Conservation (phyloP, 1,140 invertebrate genomes). For the Aphelenchoides fujianensis region DNA sequence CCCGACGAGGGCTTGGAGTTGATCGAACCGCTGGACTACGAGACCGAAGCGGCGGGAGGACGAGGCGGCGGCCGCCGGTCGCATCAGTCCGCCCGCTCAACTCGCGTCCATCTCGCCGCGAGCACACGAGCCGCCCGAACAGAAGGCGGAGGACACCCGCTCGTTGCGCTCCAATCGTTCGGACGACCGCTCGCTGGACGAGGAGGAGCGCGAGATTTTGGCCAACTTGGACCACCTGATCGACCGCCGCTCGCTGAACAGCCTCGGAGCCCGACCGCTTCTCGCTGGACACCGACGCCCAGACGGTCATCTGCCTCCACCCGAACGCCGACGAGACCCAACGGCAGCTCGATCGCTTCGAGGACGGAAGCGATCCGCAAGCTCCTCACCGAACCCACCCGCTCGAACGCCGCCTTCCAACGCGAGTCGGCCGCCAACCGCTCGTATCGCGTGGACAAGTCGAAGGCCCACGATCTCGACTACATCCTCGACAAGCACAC, state of each 20-base stretch:
- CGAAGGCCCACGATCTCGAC: slow-evolving; percentile 26
- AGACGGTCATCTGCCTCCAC: slow-evolving; percentile 37
- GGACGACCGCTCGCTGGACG: not conserved
- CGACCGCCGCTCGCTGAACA: no score
- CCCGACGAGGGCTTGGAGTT: slow-evolving; percentile 29
- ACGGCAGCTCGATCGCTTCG: not conserved
- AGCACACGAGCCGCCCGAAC: not conserved
- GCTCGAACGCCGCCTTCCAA: slow-evolving; percentile 1
- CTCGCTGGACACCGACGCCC: slow-evolving; percentile 42
- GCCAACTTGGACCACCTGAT: slow-evolving; percentile 9
- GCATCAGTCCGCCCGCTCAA: slow-evolving; percentile 3
- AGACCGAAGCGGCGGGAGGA: slow-evolving; percentile 15
- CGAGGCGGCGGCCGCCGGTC: slow-evolving; percentile 11
- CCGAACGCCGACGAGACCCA: not conserved
- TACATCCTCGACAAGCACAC: slow-evolving; percentile 29
- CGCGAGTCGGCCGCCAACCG: slow-evolving; percentile 19
- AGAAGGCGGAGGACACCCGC: not conserved
- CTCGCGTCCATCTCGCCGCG: not conserved
- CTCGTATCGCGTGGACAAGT: slow-evolving; percentile 17
- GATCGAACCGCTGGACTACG: slow-evolving; percentile 15
- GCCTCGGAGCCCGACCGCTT: slow-evolving; percentile 21
- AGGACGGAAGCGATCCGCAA: slow-evolving; percentile 45
- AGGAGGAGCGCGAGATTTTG: slow-evolving; percentile 16
- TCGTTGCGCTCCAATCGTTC: not conserved
- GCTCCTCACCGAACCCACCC: slow-evolving; percentile 25